Evolutionary conservation across 2,888 invertebrate genomes (phyloP), one percentile per base, ranked within the genome.

Genomic region (Idaea biselata): DNA sequence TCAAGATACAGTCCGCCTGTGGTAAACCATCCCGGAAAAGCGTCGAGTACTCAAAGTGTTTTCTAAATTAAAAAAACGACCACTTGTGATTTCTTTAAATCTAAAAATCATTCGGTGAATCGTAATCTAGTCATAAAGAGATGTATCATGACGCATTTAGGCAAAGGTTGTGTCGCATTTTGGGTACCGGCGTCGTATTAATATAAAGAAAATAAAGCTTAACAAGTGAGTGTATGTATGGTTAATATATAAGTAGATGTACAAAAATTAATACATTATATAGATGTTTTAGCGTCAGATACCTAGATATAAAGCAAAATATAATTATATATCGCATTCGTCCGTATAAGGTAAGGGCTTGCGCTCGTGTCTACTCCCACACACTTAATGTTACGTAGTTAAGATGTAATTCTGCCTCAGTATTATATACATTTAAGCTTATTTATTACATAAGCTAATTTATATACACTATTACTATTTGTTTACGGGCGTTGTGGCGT

Each of bases 211-310:
- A 83, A 80, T 85, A 89, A 68, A 88, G 92, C 92, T 92, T 92
- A 91, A 89, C 91, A 87, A 86, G 89, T 91, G 87, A 84, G 85
- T 91, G 91, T 91, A 90, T 88, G 90, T 91, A 91, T 84, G 90
- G 86, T 89, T 89, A 91, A 84, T 87, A 87, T 91, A 92, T 91
- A 92, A 92, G 92, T 92, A 92, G 92, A 92, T 92, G 92, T 92
- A 92, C 91, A 92, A 91, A 88, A 92, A 91, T 88, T 91, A 92
- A 91, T 90, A 91, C 91, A 91, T 91, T 91, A 91, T 91, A 91
- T 92, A 92, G 91, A 91, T 92, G 92, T 92, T 92, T 88, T 92
- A 92, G 92, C 89, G 91, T 91, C 92, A 92, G 89, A 91, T 91
- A 91, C 88, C 91, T 91, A 91, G 91, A 86, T 91, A 89, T 91